Evolutionary conservation across 64 coral and sea anemone genomes (phyloP).

Genomic region (Acropora tenuis): DNA sequence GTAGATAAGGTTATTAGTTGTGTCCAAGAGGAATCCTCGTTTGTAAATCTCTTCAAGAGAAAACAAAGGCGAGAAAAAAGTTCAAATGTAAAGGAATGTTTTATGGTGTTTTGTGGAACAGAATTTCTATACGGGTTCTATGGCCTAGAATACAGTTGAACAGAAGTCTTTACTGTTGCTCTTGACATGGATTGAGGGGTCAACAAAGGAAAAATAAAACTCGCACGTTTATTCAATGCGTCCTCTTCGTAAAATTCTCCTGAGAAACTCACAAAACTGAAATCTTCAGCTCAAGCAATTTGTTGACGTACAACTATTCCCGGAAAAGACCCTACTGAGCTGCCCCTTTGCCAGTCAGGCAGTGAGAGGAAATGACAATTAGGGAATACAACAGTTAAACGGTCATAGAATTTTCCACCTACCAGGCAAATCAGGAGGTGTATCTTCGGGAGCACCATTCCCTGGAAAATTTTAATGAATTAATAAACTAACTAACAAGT

Average conservation of each 20-base stretch:
- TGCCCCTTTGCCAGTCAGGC: neutral
- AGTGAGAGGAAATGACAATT: neutral
- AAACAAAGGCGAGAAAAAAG: neutral
- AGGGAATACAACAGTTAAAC: too few relatives aligned
- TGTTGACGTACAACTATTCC: too few relatives aligned
- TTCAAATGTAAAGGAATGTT: neutral
- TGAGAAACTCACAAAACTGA: too few relatives aligned
- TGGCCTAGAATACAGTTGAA: too few relatives aligned
- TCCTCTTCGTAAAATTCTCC: neutral
- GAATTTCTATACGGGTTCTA: too few relatives aligned
- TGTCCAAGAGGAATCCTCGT: constrained; percentile 61
- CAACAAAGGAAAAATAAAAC: neutral
- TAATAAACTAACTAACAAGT: neutral
- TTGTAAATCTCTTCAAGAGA: constrained; percentile 43
- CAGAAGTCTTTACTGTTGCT: too few relatives aligned
- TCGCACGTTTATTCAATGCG: neutral
- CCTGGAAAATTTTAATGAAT: neutral
- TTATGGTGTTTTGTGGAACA: too few relatives aligned
- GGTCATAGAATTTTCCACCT: neutral
- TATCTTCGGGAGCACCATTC: neutral
- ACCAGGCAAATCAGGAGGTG: neutral
- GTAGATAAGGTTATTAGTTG: constrained; percentile 3
- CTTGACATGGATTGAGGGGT: neutral
- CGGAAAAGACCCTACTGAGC: neutral
- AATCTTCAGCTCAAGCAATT: too few relatives aligned